phyloP scores from a whole-genome alignment of 1,140 invertebrate species.

The Heliconius himera region DNA sequence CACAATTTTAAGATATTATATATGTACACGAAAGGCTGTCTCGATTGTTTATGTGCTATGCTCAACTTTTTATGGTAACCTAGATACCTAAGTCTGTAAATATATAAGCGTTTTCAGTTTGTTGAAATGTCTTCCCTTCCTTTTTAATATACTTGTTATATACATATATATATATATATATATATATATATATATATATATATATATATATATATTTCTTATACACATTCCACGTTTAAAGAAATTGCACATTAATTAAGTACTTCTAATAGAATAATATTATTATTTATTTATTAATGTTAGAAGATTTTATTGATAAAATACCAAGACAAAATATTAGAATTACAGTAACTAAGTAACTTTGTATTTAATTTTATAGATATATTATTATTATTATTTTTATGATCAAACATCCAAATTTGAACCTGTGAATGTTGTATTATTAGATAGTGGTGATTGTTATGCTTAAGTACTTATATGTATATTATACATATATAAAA shows the following conservation, averaged over 20 bases:
- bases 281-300: constrained; percentile 1
- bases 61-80: constrained; percentile 23
- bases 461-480: not conserved
- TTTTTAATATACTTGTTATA: not conserved
- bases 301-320: not conserved
- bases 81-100: constrained; percentile 20
- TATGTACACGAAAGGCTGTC: constrained; percentile 33
- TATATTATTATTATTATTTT: not conserved
- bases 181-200: constrained; percentile 18
- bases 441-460: not conserved
- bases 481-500: not conserved
- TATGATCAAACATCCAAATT: not conserved
- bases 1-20: constrained; percentile 27
- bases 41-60: constrained; percentile 16
- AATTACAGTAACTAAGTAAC: not conserved
- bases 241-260: not conserved
- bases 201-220: constrained; percentile 23
- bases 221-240: constrained; percentile 2
- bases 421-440: not conserved
- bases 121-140: constrained; percentile 26
- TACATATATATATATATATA: constrained; percentile 21
- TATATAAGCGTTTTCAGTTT: constrained; percentile 25
- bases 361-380: not conserved
- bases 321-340: not conserved
- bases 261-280: not conserved